Base-by-base conservation (phyloP, 2,888 invertebrate species). In the Coenonympha arcania region DNA sequence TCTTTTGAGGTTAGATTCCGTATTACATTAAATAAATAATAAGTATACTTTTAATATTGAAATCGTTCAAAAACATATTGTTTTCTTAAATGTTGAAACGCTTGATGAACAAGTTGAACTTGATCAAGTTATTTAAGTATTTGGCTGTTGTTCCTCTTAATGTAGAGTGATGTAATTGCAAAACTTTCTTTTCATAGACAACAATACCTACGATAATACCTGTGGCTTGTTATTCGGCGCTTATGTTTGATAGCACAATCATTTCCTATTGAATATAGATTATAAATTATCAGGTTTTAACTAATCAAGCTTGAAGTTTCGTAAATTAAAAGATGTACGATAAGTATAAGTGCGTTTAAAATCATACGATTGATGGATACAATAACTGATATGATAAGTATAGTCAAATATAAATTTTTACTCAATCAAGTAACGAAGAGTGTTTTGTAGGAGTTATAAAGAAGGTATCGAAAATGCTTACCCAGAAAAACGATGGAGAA, bases 341-440 rank as follows among this genome's bases (percentile, higher is more conserved):
- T 19, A 6, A n/a, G 19, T 2, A 4, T 11, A 42, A 30, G 11
- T 31, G 18, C 1, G 9, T 22, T 31, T 8, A 13, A 22, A 26
- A 11, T 43, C 30, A n/a, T 31, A 43, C 43, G 43, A 39, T 36
- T 43, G 22, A 37, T 31, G 22, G 16, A 34, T 16, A 40, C 24
- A 26, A 40, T 26, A 13, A 16, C 39, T 47, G n/a, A n/a, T n/a
- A n/a, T 37, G 43, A 49, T 49, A 49, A 44, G 9, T 30, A 18
- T 16, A 20, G 18, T 11, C n/a, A 4, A 37, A 49, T 43, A 49
- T n/a, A 15, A 8, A 31, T 15, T 37, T 37, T 22, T 22, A n/a
- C 16, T 48, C 4, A 13, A 9, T 6, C 8, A 13, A n/a, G 8
- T 8, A 36, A 19, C 9, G 9, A 34, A 9, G 4, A 18, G 16